Evolutionary conservation across 2,797 vertebrate species (phyloP).

Genomic region (Hippoglossus hippoglossus): DNA sequence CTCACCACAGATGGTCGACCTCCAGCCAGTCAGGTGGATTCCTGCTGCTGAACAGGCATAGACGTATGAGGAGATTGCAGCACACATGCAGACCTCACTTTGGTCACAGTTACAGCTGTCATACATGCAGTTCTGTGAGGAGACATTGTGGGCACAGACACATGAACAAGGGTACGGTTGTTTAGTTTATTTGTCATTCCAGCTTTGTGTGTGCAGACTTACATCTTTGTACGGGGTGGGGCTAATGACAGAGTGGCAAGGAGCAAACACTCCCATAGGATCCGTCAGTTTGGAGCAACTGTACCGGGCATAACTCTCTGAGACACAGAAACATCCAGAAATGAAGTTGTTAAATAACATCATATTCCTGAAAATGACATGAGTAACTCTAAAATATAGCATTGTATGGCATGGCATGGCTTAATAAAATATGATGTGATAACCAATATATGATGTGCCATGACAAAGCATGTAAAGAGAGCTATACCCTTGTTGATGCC

Average conservation of each 20-base stretch:
- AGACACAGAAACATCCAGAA: conserved; percentile 27
- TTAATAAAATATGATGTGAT: too few relatives aligned
- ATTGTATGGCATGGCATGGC: neutral
- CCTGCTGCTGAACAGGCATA: conserved; percentile 76
- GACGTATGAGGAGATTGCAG: conserved; percentile 79
- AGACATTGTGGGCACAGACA: neutral
- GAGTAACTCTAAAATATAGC: neutral
- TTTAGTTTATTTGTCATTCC: neutral
- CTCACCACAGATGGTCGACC: conserved; percentile 77
- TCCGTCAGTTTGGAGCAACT: conserved; percentile 88
- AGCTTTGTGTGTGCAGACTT: conserved; percentile 47
- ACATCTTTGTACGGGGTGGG: conserved; percentile 83
- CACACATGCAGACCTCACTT: conserved; percentile 84
- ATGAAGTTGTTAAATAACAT: neutral
- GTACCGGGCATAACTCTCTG: conserved; percentile 83
- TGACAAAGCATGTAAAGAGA: neutral
- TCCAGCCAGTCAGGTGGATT: conserved; percentile 74
- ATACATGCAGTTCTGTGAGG: conserved; percentile 81
- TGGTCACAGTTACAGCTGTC: conserved; percentile 83
- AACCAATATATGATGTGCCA: neutral
- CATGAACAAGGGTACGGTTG: neutral
- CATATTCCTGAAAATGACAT: neutral
- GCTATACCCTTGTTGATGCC: conserved; percentile 86
- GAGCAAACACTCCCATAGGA: conserved; percentile 78
- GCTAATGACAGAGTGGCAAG: conserved; percentile 84